Evolutionary conservation across 2,113 vertebrate species (phyloP).

Genomic region (Pungitius pungitius): DNA sequence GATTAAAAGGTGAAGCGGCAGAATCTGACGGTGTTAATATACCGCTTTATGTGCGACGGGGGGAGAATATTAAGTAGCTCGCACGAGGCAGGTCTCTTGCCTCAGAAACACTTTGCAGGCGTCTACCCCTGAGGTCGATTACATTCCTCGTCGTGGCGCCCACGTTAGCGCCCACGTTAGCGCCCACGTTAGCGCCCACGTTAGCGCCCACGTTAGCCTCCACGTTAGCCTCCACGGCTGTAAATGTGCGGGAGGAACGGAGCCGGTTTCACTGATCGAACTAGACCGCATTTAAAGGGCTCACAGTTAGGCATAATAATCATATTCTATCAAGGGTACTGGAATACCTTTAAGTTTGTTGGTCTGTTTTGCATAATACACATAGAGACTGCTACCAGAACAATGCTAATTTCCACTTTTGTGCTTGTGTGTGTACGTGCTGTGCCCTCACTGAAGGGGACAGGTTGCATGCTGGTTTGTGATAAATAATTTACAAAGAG

Average conservation of each 20-base stretch:
- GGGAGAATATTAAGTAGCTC: conserved; percentile 41
- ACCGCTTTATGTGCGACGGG: conserved; percentile 39
- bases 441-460: conserved; percentile 13
- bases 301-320: conserved; percentile 13
- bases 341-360: neutral
- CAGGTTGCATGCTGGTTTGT: conserved; percentile 39
- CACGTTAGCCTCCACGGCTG: conserved; percentile 7
- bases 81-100: conserved; percentile 23
- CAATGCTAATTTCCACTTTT: neutral
- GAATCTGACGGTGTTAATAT: conserved; percentile 53
- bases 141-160: neutral
- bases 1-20: conserved; percentile 55
- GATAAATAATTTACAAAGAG: conserved; percentile 64
- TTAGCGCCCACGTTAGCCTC: neutral
- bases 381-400: neutral
- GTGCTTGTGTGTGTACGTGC: neutral
- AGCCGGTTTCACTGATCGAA: conserved; percentile 17
- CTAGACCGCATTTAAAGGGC: neutral
- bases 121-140: conserved; percentile 25
- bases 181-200: neutral
- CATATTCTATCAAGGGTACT: neutral
- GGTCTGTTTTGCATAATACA: neutral
- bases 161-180: conserved; percentile 6
- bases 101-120: conserved; percentile 7
- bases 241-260: neutral